phyloP scores from a whole-genome alignment of 2,888 invertebrate species.

The Lottia scabra region DNA sequence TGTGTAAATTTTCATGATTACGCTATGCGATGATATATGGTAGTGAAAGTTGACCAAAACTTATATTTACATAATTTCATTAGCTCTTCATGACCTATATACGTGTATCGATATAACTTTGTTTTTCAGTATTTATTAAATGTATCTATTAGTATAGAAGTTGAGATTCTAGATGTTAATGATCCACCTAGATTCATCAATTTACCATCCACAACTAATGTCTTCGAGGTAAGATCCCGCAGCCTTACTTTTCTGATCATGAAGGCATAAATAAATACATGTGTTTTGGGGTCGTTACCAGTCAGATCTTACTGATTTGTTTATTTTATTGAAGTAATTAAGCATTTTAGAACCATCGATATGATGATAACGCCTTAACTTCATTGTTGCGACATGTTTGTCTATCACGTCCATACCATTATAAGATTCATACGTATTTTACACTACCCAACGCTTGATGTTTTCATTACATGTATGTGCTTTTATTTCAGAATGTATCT shows the following conservation, averaged over 20 bases:
- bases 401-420: too few species aligned
- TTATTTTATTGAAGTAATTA: too few species aligned
- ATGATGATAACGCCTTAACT: too few species aligned
- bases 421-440: too few species aligned
- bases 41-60: not conserved
- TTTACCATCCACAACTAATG: slow-evolving; percentile 24
- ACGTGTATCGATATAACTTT: not conserved
- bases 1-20: too few species aligned
- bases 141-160: slow-evolving; percentile 13
- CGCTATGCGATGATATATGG: not conserved
- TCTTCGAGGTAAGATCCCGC: slow-evolving; percentile 28
- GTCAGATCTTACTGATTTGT: too few species aligned
- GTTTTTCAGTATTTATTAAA: slow-evolving; percentile 12
- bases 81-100: not conserved
- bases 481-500: slow-evolving; percentile 10
- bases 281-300: too few species aligned
- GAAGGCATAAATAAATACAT: too few species aligned
- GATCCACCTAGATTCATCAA: slow-evolving; percentile 36
- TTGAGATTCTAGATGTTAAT: slow-evolving; percentile 31
- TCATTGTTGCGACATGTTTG: too few species aligned
- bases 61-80: too few species aligned
- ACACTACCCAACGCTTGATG: not conserved
- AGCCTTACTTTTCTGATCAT: too few species aligned
- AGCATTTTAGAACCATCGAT: too few species aligned
- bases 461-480: not conserved